phyloP scores from a whole-genome alignment of 2,888 invertebrate species.

The Noctua pronuba region DNA sequence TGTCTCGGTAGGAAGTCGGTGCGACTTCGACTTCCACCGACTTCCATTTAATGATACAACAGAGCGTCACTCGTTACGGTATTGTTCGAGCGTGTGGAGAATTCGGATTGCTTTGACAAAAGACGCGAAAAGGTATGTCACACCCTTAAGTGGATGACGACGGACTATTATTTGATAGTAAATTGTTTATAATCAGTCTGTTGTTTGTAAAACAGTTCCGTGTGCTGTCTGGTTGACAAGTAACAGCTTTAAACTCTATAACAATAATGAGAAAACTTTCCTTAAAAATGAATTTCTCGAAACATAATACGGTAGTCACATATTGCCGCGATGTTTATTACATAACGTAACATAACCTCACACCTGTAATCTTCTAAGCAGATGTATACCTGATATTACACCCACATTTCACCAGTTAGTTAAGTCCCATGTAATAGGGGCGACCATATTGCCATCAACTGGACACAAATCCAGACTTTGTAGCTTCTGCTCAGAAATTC shows the following conservation, averaged over 20 bases:
- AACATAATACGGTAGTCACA: too few species aligned
- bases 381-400: too few species aligned
- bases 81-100: slow-evolving; percentile 63
- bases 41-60: slow-evolving; percentile 60
- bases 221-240: background rate
- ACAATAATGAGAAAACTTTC: background rate
- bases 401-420: too few species aligned
- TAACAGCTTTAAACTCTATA: background rate
- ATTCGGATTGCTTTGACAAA: slow-evolving; percentile 66
- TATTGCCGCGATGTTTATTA: too few species aligned
- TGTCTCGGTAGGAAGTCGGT: slow-evolving; percentile 52
- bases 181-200: slow-evolving; percentile 22
- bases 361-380: too few species aligned
- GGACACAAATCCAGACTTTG: too few species aligned
- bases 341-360: too few species aligned
- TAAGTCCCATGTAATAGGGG: too few species aligned
- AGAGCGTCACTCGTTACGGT: slow-evolving; percentile 58
- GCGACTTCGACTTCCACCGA: slow-evolving; percentile 50
- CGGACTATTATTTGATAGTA: slow-evolving; percentile 16
- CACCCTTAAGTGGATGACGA: slow-evolving; percentile 1
- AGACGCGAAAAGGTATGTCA: slow-evolving; percentile 42
- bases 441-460: too few species aligned
- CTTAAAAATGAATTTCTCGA: too few species aligned
- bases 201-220: background rate
- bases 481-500: too few species aligned